Evolutionary conservation across 2,888 invertebrate genomes (phyloP).

Genomic region (Cheilosia vernalis): DNA sequence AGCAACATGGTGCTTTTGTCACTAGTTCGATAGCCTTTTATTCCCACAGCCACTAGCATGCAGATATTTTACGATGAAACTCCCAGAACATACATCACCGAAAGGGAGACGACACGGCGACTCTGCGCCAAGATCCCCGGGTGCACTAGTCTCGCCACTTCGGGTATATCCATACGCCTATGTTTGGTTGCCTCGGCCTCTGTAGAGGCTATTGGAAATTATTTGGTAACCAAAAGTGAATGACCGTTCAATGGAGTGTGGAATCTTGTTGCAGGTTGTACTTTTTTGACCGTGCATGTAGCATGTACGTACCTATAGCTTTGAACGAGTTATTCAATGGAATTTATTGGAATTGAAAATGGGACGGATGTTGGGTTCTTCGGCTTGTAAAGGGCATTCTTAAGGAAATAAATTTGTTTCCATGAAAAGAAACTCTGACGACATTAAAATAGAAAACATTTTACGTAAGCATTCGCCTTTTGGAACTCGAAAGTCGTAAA

Average conservation of each 20-base stretch:
- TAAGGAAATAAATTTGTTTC: slow-evolving; percentile 28
- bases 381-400: background rate
- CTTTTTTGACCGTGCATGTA: background rate
- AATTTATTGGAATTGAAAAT: slow-evolving; percentile 67
- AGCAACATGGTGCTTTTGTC: slow-evolving; percentile 53
- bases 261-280: slow-evolving; percentile 64
- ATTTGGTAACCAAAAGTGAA: slow-evolving; percentile 58
- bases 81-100: slow-evolving; percentile 61
- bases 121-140: slow-evolving; percentile 45
- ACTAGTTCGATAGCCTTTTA: slow-evolving; percentile 59
- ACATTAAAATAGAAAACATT: background rate
- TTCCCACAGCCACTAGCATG: slow-evolving; percentile 41
- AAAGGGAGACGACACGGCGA: slow-evolving; percentile 17
- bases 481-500: slow-evolving; percentile 35
- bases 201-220: slow-evolving; percentile 48
- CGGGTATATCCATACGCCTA: slow-evolving; percentile 40
- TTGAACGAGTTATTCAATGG: slow-evolving; percentile 50
- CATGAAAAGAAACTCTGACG: background rate
- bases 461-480: slow-evolving; percentile 15
- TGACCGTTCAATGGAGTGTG: slow-evolving; percentile 66
- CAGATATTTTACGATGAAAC: slow-evolving; percentile 66
- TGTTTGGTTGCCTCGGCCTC: slow-evolving; percentile 19
- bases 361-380: slow-evolving; percentile 37
- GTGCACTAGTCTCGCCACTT: slow-evolving; percentile 47
- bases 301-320: slow-evolving; percentile 8